A percentile compares a stretch with the other conserved stretches of the same genome.
phyloP scores from a whole-genome alignment of 2,888 invertebrate species.

The Euproctis similis region DNA sequence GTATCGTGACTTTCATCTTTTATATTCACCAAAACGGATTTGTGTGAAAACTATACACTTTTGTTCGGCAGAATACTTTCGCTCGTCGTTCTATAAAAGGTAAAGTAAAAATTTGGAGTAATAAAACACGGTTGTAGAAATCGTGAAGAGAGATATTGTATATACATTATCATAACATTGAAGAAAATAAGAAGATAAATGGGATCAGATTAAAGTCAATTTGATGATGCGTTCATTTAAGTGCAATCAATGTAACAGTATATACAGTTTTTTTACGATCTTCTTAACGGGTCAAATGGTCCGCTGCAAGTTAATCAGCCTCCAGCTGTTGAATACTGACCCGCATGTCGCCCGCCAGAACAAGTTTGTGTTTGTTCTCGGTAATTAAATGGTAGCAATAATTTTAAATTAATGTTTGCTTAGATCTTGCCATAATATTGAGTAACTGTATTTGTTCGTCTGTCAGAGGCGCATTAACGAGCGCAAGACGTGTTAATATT shows the following conservation, averaged over 20 bases:
- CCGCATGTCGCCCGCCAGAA: slow-evolving; percentile 15
- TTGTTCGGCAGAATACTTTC: slow-evolving; percentile 7
- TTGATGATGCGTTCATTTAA: slow-evolving; percentile 16
- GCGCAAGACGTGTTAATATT: too few relatives aligned
- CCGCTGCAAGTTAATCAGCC: slow-evolving; percentile 17
- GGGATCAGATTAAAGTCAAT: slow-evolving; percentile 14
- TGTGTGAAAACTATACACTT: slow-evolving; percentile 5
- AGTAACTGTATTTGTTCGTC: slow-evolving; percentile 23
- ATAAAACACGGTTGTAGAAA: neutral
- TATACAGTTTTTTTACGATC: slow-evolving; percentile 18
- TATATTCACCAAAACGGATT: slow-evolving; percentile 9
- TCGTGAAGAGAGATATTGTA: neutral
- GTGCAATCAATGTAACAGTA: slow-evolving; percentile 23
- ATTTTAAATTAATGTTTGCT: slow-evolving; percentile 13
- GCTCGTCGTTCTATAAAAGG: slow-evolving; percentile 3
- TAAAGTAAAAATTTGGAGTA: neutral
- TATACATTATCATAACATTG: too few relatives aligned
- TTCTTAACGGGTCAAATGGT: slow-evolving; percentile 19
- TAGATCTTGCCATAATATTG: slow-evolving; percentile 18
- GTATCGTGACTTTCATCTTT: slow-evolving; percentile 19
- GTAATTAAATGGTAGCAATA: slow-evolving; percentile 15
- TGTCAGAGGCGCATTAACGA: slow-evolving; percentile 27
- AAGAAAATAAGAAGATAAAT: slow-evolving; percentile 1
- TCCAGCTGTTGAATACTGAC: slow-evolving; percentile 11
- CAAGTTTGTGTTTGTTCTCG: slow-evolving; percentile 14